Evolutionary conservation across 30 jellyfish, hydroid and myxozoan genomes (phyloP).

Genomic region (Hydra vulgaris): DNA sequence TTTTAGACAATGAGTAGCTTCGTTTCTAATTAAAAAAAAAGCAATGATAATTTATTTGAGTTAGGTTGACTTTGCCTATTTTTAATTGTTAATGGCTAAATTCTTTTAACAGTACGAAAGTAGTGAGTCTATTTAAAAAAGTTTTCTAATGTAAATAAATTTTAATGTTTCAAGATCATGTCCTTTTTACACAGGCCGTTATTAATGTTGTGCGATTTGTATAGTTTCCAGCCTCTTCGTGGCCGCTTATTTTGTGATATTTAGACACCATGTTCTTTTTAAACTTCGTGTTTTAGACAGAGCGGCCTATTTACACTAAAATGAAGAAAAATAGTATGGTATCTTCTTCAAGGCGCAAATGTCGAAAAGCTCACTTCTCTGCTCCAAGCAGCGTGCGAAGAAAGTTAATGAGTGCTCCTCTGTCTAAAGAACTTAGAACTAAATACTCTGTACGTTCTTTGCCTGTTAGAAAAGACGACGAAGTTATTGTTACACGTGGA

Average conservation of each 20-base stretch:
- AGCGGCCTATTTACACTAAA: slow-evolving; percentile 19
- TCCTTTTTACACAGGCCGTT: no score
- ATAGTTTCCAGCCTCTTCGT: not conserved
- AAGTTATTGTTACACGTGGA: slow-evolving; percentile 90
- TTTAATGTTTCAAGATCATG: no score
- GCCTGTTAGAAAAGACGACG: slow-evolving; percentile 99
- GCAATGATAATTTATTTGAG: no score
- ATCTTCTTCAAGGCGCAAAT: slow-evolving; percentile 89
- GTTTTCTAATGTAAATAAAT: no score
- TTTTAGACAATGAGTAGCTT: no score
- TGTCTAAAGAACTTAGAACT: slow-evolving; percentile 82
- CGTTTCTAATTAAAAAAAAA: no score
- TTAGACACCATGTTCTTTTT: not conserved
- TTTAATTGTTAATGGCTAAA: no score
- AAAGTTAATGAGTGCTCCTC: slow-evolving; percentile 94
- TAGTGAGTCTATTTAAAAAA: no score
- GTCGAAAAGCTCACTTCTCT: slow-evolving; percentile 95
- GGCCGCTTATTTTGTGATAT: not conserved
- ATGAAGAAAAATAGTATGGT: slow-evolving; percentile 83
- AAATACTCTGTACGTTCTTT: slow-evolving; percentile 80
- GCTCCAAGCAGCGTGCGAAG: slow-evolving; percentile 98
- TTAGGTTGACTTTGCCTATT: no score
- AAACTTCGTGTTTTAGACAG: not conserved
- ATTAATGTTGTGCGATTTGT: no score
- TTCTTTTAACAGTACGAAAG: no score